phyloP scores from a whole-genome alignment of 2,888 invertebrate genomes.

The Drosophila formosana region DNA sequence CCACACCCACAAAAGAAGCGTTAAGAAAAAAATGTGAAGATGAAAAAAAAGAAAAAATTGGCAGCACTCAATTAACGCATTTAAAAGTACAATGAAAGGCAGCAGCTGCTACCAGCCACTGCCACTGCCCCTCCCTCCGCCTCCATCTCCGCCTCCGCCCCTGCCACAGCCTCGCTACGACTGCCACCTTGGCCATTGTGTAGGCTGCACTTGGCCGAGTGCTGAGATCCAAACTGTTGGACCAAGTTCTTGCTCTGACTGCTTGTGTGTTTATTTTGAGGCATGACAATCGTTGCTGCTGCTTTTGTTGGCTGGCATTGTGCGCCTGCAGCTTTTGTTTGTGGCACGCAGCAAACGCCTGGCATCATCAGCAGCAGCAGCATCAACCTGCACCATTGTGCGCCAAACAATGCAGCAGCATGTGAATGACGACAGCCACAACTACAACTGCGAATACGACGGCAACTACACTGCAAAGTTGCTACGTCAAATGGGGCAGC shows the following conservation, averaged over 20 bases:
- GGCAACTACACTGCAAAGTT: conserved; percentile 4
- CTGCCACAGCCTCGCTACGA: not conserved
- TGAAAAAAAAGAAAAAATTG: conserved; percentile 63
- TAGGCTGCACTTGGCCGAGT: conserved; percentile 52
- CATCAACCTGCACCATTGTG: conserved; percentile 49
- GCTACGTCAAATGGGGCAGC: conserved; percentile 8
- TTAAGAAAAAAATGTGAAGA: conserved; percentile 4
- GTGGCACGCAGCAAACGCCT: conserved; percentile 65
- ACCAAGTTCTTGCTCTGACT: conserved; percentile 1
- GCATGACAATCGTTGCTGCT: conserved; percentile 39
- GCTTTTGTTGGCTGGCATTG: conserved; percentile 50
- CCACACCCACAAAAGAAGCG: not conserved
- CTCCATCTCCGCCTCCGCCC: not conserved
- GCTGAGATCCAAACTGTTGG: conserved; percentile 33
- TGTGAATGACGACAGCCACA: conserved; percentile 30
- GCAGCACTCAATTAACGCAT: conserved; percentile 78
- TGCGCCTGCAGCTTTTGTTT: conserved; percentile 68
- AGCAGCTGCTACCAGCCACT: conserved; percentile 28
- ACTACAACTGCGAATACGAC: not conserved
- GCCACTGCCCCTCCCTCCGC: not conserved
- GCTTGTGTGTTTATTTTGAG: conserved; percentile 65
- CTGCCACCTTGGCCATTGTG: conserved; percentile 23
- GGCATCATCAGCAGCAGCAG: conserved; percentile 25
- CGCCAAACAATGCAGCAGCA: conserved; percentile 51
- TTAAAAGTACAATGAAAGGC: conserved; percentile 67